Base-by-base conservation (phyloP, 2,888 invertebrate species). In the Tridacna crocea region DNA sequence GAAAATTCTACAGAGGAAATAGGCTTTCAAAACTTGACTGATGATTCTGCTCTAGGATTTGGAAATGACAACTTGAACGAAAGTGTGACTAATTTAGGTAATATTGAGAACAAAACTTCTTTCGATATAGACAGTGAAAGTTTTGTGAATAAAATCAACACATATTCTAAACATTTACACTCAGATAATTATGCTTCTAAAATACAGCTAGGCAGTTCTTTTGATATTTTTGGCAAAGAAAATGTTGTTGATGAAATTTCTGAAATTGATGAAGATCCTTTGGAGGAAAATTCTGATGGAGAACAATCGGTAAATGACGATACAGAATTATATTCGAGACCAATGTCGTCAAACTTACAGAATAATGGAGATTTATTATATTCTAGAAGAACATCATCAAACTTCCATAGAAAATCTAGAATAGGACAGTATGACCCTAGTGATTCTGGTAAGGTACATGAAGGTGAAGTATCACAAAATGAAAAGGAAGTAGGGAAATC, bases 111-210 rank as follows among this genome's bases (percentile, higher is more conserved):
- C 8, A 70, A 48, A 70, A 70, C 46, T 51, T 70, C 70, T 22
- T 70, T 70, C 24, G 47, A 70, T 51, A 70, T 70, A 51, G 70
- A 70, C 26, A 70, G 70, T 48, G 70, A n/a, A 22, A 70, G 70
- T 51, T 70, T 70, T 51, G 51, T 22, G 24, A 70, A 70, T 51
- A 70, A 70, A 19, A 48, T 70, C 1, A 70, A 48, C 15, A 48
- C 48, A 47, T 70, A 70, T 70, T 51, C 70, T 22, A 70, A 51
- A 24, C 70, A 70, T 51, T 24, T 70, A 15, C 51, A 70, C 26
- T 70, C 70, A 12, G 70, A 70, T 51, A 51, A 70, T 48, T 70
- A 70, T 51, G 70, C 70, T 24, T 70, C 70, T 1, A n/a, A 70
- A 51, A 51, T 70, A 51, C 51, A 51, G 13, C 26, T 70, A 22